Conservation (phyloP, 2,888 invertebrate genomes). For the Hirtodrosophila cameraria region DNA sequence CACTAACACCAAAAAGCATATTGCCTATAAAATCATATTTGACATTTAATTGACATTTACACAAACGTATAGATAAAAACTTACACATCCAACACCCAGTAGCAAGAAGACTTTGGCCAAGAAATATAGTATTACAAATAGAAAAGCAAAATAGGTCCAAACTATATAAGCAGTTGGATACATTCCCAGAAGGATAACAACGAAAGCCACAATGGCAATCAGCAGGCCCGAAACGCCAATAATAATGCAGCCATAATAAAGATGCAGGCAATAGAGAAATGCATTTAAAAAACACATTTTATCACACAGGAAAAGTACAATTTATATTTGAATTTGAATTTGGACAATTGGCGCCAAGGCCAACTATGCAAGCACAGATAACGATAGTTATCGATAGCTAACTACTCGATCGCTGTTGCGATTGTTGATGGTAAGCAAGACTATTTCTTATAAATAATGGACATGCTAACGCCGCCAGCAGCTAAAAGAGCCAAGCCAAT, state of each 20-base stretch:
- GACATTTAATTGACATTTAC: neutral
- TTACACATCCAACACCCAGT: slow-evolving; percentile 33
- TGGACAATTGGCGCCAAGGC: slow-evolving; percentile 16
- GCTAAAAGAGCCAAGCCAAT: slow-evolving; percentile 36
- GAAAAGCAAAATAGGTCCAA: neutral
- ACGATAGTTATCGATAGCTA: neutral
- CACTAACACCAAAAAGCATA: neutral
- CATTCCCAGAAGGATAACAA: neutral
- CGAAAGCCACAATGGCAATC: neutral
- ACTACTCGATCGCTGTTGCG: no score
- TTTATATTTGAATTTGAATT: slow-evolving; percentile 9
- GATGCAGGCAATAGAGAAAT: slow-evolving; percentile 34
- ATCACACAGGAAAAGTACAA: neutral
- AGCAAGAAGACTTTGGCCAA: slow-evolving; percentile 20
- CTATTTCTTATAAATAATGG: no score
- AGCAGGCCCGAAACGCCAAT: slow-evolving; percentile 36
- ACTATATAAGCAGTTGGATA: no score
- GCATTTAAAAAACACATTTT: slow-evolving; percentile 22
- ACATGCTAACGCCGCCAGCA: slow-evolving; percentile 40
- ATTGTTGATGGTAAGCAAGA: no score
- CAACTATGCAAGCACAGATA: neutral
- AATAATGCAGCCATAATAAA: slow-evolving; percentile 32
- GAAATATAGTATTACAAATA: slow-evolving; percentile 15
- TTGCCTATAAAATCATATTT: slow-evolving; percentile 1
- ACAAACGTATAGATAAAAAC: slow-evolving; percentile 10